Conservation (phyloP, 37 sponge, comb jelly and placozoan species). For the Bolinopsis microptera region DNA sequence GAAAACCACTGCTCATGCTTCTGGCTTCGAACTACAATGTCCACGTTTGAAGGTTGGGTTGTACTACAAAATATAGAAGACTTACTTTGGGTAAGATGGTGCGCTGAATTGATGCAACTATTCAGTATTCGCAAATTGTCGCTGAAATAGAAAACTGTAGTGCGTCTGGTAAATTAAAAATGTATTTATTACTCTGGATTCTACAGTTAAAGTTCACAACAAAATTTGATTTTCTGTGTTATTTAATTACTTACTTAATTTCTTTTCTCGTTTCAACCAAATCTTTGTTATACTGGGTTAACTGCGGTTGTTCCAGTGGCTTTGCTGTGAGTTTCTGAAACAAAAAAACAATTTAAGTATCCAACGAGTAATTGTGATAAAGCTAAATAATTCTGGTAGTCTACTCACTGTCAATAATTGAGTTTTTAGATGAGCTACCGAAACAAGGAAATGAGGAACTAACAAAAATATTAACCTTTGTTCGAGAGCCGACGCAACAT, state of each 20-base stretch:
- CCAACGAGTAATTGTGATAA: too few species aligned
- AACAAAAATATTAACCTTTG: neutral
- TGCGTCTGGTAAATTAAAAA: neutral
- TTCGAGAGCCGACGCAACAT: constrained; percentile 37
- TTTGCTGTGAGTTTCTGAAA: constrained; percentile 28
- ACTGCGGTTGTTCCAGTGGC: neutral
- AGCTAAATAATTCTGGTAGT: too few species aligned
- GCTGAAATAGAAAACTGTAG: constrained; percentile 32
- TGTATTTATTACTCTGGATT: neutral
- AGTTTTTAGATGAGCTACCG: too few species aligned
- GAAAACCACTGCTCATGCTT: too few species aligned
- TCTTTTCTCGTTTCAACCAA: neutral
- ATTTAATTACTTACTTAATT: neutral
- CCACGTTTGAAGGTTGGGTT: too few species aligned
- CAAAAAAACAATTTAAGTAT: neutral
- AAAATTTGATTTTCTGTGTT: too few species aligned
- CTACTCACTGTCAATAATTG: too few species aligned
- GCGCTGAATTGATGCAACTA: constrained; percentile 16
- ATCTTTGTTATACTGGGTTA: neutral
- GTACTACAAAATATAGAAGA: too few species aligned
- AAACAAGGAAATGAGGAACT: neutral
- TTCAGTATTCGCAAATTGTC: constrained; percentile 19
- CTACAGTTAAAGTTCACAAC: too few species aligned
- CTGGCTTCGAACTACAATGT: too few species aligned
- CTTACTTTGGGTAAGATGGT: constrained; percentile 14